Percentiles rank a stretch among this genome's conserved stretches.
Conservation (phyloP, 1,140 invertebrate genomes). For the Episyrphus balteatus region DNA sequence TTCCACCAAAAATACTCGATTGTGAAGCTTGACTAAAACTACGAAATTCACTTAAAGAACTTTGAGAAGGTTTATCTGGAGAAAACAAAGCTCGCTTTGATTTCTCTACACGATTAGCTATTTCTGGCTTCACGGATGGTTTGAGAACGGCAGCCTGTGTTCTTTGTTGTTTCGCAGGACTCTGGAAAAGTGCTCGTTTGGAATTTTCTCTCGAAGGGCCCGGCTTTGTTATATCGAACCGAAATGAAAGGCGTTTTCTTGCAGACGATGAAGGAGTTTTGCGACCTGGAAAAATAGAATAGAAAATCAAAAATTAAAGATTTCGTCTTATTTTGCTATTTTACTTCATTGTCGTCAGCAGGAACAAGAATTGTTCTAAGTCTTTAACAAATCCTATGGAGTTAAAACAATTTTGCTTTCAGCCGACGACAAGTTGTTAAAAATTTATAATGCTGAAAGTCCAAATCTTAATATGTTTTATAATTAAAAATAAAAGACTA, state of each 20-base stretch:
- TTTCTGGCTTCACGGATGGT: constrained; percentile 26
- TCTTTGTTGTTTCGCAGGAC: constrained; percentile 38
- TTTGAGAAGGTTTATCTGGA: constrained; percentile 17
- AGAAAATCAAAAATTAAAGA: no score
- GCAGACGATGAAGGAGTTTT: constrained; percentile 39
- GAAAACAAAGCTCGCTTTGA: constrained; percentile 45
- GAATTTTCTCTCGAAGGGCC: constrained; percentile 34
- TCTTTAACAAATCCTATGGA: no score
- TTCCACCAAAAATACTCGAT: no score
- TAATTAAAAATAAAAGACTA: no score
- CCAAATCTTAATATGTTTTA: no score
- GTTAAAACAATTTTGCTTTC: no score
- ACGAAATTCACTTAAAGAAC: background rate
- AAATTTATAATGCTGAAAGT: no score
- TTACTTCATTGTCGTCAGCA: no score
- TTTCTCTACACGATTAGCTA: constrained; percentile 32
- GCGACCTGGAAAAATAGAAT: constrained; percentile 11
- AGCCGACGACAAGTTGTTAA: no score
- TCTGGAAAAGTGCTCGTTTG: constrained; percentile 50
- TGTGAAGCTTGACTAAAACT: background rate
- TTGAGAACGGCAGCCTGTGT: constrained; percentile 18
- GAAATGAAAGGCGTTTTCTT: constrained; percentile 30
- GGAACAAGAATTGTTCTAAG: no score
- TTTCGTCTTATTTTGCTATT: no score
- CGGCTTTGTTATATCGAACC: constrained; percentile 26